Percentiles rank a stretch among this genome's conserved stretches.
These are phyloP conservation scores for Phenganax marumi DNA, from an alignment of 92 coral and sea anemone species.

Conservation along the genomic window DNA sequence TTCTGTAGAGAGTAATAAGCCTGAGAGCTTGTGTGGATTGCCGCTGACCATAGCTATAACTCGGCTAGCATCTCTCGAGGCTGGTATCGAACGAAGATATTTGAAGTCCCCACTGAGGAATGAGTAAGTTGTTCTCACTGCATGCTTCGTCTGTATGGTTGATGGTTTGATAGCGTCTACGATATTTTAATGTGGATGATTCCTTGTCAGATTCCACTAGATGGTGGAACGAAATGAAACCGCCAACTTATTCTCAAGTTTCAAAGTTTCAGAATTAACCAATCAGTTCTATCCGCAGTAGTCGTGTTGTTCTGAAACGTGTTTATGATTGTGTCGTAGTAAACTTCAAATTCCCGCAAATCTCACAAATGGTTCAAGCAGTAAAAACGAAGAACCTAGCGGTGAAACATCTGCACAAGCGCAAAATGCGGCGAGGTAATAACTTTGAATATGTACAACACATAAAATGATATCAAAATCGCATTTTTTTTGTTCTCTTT, in stretches of 20 bases:
- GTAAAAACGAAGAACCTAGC: slow-evolving; percentile 26
- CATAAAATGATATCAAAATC: background rate
- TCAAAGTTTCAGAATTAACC: too few species aligned
- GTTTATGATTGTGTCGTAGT: slow-evolving; percentile 33
- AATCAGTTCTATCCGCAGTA: too few species aligned
- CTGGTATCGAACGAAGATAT: slow-evolving; percentile 85
- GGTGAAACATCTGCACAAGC: slow-evolving; percentile 19
- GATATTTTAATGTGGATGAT: too few species aligned
- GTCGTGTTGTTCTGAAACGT: too few species aligned
- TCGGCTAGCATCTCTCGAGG: slow-evolving; percentile 80
- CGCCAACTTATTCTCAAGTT: background rate
- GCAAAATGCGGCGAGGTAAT: slow-evolving; percentile 6
- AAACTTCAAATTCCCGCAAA: slow-evolving; percentile 88
- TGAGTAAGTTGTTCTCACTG: slow-evolving; percentile 65
- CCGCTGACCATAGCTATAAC: slow-evolving; percentile 79
- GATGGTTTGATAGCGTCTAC: too few species aligned
- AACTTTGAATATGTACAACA: background rate
- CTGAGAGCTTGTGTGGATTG: slow-evolving; percentile 48
- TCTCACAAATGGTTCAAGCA: slow-evolving; percentile 80
- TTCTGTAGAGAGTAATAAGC: slow-evolving; percentile 14
- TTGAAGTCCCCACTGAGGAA: slow-evolving; percentile 87
- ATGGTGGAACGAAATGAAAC: too few species aligned
- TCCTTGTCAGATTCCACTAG: too few species aligned
- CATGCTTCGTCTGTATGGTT: too few species aligned
- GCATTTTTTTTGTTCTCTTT: background rate